Evolutionary conservation across 2,113 vertebrate genomes (phyloP), one percentile per base, ranked within the genome.

Genomic region (Labeo rohita): DNA sequence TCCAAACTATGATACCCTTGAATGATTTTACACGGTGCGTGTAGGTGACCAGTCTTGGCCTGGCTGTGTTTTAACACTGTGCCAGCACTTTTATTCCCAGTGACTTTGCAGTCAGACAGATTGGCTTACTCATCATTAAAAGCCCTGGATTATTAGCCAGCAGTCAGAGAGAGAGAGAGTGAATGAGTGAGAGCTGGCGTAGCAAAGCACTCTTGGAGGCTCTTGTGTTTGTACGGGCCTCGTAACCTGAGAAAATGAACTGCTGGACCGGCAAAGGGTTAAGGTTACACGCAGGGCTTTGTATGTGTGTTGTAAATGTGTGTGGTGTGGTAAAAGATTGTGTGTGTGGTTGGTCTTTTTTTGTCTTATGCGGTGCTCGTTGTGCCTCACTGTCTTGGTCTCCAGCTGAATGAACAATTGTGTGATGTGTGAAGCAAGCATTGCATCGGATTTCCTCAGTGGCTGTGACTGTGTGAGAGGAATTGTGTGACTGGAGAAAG

Each of bases 401-500:
- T 89, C 66, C n/a, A 83, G 83, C 63, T 50, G 79, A 90, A 84
- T 85, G 47, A 89, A 88, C 75, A 36, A 86, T 92, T 93, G 90
- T 87, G 76, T 89, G 89, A 92, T 73, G 49, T 84, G 52, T 86
- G 70, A 82, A 86, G 66, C 85, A 73, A 54, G 39, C 52, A 45
- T 87, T 82, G 90, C 75, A 47, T 84, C 80, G 84, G 77, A 85
- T 92, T 90, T 92, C 85, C 77, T 88, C n/a, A 80, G 68, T 45
- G 36, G 28, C 78, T 86, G 21, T 66, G 47, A 77, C 39, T 61
- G 68, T 73, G 82, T 74, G 52, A 50, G 80, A 43, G 50, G 52
- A 63, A 74, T 52, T 84, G 70, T 76, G 50, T 28, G 68, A 15
- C 49, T 34, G 21, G 61, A 59, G 23, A 45, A 43, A 56, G 76